phyloP scores from a whole-genome alignment of 2,888 invertebrate genomes.

The Anthophora plumipes region DNA sequence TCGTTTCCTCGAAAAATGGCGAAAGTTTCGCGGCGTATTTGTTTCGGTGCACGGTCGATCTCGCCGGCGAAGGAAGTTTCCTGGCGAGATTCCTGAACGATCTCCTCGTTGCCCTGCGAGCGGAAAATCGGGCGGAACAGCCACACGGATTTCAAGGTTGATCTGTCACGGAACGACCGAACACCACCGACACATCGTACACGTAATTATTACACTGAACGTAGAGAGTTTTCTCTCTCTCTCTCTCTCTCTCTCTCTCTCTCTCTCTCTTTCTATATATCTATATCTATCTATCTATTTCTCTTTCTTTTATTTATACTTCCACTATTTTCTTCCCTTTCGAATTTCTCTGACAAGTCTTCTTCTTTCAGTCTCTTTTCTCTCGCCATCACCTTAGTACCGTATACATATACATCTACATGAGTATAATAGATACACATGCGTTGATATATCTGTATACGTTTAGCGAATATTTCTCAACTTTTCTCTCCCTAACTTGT shows the following conservation, averaged over 20 bases:
- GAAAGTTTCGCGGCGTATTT: slow-evolving; percentile 29
- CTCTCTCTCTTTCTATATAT: too few relatives aligned
- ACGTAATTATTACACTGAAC: slow-evolving; percentile 42
- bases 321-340: slow-evolving; percentile 39
- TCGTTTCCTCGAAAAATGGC: slow-evolving; percentile 18
- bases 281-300: too few relatives aligned
- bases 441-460: background rate
- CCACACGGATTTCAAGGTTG: slow-evolving; percentile 44
- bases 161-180: slow-evolving; percentile 49
- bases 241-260: slow-evolving; percentile 16
- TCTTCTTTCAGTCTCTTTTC: slow-evolving; percentile 30
- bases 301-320: slow-evolving; percentile 7
- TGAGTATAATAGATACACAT: background rate
- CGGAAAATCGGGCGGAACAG: background rate
- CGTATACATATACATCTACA: background rate
- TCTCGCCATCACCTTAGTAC: slow-evolving; percentile 28
- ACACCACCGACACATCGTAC: slow-evolving; percentile 15
- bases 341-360: slow-evolving; percentile 40
- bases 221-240: slow-evolving; percentile 37
- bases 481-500: slow-evolving; percentile 52
- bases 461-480: slow-evolving; percentile 59
- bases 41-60: slow-evolving; percentile 17
- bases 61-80: slow-evolving; percentile 19
- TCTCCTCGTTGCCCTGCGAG: slow-evolving; percentile 9
- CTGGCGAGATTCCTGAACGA: slow-evolving; percentile 47